Conservation (phyloP, 30 jellyfish, hydroid and myxozoan genomes). For the Hydractinia symbiolongicarpus region DNA sequence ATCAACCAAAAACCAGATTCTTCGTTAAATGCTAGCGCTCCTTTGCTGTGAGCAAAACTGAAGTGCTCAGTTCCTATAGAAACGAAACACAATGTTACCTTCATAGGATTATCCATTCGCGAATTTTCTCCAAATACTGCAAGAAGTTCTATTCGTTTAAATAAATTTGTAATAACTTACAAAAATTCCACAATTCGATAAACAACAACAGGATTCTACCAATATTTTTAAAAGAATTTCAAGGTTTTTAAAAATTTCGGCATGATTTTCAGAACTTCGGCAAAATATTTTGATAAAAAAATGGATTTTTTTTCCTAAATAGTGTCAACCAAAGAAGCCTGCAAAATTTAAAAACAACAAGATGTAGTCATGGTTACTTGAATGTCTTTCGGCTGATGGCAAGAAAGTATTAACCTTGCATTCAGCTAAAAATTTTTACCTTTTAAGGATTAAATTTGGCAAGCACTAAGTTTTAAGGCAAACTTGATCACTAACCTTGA, state of each 20-base stretch:
- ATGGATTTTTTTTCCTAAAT: too few species aligned
- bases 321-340: too few species aligned
- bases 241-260: too few species aligned
- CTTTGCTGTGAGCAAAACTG: conserved; percentile 69
- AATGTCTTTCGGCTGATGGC: neutral
- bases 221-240: too few species aligned
- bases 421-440: neutral
- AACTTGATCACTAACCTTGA: conserved; percentile 25
- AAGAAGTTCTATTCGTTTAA: neutral
- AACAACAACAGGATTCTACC: too few species aligned
- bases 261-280: too few species aligned
- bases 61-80: neutral
- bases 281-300: too few species aligned
- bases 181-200: neutral
- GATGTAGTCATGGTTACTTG: too few species aligned
- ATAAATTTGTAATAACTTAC: too few species aligned
- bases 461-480: neutral
- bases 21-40: conserved; percentile 64
- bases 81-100: neutral
- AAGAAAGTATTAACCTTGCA: neutral
- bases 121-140: neutral
- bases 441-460: neutral
- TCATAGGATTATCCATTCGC: neutral
- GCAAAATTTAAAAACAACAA: too few species aligned
- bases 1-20: conserved; percentile 85